These are phyloP conservation scores for Chelonia mydas DNA, from an alignment of 2,797 vertebrate genomes.

Conservation along the genomic window DNA sequence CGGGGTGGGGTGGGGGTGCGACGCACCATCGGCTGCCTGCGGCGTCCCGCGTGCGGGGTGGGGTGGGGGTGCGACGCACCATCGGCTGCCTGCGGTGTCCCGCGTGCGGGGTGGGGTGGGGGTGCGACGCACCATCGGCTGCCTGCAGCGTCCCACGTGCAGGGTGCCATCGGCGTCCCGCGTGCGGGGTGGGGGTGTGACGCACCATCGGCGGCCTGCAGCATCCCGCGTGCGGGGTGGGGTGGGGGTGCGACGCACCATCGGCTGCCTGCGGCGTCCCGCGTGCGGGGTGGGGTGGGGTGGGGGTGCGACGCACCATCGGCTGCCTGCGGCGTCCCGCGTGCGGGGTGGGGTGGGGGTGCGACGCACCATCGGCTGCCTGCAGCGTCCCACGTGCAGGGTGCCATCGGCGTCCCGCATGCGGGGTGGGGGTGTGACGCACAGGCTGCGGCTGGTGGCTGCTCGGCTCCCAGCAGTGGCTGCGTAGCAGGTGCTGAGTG, in stretches of 20 bases:
- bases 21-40: no score
- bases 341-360: not conserved
- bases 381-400: accelerated
- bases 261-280: not conserved
- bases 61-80: no score
- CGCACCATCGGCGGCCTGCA: not conserved
- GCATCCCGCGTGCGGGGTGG: accelerated
- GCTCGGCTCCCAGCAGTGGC: not conserved
- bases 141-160: no score
- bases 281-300: not conserved
- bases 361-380: no score
- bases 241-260: not conserved
- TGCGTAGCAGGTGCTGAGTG: not conserved
- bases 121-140: no score
- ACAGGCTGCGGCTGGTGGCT: not conserved
- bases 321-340: accelerated
- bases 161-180: no score
- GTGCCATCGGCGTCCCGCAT: accelerated
- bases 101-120: not conserved
- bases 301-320: no score
- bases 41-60: accelerated
- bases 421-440: no score
- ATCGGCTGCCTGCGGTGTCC: not conserved
- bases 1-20: not conserved
- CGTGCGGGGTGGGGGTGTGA: accelerated